Base-by-base conservation (phyloP, 2,113 vertebrate species). In the Grallaria varia region DNA sequence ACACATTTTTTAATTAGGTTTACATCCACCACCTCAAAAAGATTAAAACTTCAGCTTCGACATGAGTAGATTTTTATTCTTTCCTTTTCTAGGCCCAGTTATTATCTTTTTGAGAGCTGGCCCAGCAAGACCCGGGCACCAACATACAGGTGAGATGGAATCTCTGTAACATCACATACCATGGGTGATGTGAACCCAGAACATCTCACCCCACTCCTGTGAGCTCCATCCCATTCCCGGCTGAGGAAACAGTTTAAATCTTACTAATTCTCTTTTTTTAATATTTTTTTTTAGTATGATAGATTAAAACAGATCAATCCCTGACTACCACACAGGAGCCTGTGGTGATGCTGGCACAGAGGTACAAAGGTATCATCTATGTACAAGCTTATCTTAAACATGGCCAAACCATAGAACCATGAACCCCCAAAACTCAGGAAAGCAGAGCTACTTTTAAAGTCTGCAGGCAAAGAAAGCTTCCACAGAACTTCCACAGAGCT, bases 281-380 rank as follows among this genome's bases (percentile, higher is more conserved):
- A 25, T n/a, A 1, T 42, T 59, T 25, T n/a, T 17, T 23, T n/a
- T n/a, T n/a, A n/a, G n/a, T n/a, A n/a, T 0, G 0, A 33, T 56
- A 12, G 5, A n/a, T 30, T 23, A 20, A 25, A 64, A 47, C 21
- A 21, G 18, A 58, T 15, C 0, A 2, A 23, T 63, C 35, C 30
- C 14, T 15, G 22, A 49, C 22, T 58, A 50, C 39, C 33, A 35
- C 0, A 0, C 16, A 33, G 42, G 42, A 91, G 37, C 24, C 39
- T 3, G 0, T 5, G 12, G 47, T 16, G 16, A 6, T 75, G 16
- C 1, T 72, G 56, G 23, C 23, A 75, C 6, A 55, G 16, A 64
- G 9, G 12, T 49, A 47, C 31, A 62, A 77, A 58, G 17, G 5
- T 39, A 47, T n/a, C 18, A 37, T 13, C 30, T 67, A 17, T 1